These are phyloP conservation scores for Lagocephalus sceleratus DNA, from an alignment of 2,797 vertebrate genomes.

Conservation along the genomic window DNA sequence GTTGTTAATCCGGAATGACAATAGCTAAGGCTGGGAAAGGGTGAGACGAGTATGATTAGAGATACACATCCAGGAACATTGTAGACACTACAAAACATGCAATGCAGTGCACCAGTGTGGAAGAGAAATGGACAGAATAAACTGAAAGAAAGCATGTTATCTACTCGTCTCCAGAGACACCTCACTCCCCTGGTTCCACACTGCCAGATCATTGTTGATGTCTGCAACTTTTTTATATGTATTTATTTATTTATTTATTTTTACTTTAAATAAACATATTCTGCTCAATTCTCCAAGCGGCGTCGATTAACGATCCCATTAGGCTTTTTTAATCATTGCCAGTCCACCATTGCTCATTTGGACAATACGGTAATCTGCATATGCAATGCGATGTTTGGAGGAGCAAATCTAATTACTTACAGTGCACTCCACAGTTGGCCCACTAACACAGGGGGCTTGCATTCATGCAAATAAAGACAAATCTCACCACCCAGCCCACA, in stretches of 20 bases:
- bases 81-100: too few species aligned
- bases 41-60: too few species aligned
- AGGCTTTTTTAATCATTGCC: constrained; percentile 37
- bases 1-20: too few species aligned
- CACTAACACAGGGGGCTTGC: constrained; percentile 21
- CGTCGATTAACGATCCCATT: constrained; percentile 54
- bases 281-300: constrained; percentile 44
- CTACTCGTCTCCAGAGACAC: constrained; percentile 6
- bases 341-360: constrained; percentile 29
- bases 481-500: constrained; percentile 16
- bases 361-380: constrained; percentile 36
- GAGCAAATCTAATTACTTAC: constrained; percentile 32
- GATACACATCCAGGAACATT: too few species aligned
- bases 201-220: constrained; percentile 7
- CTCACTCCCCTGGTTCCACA: too few species aligned
- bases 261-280: constrained; percentile 48
- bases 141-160: constrained; percentile 7
- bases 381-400: constrained; percentile 41
- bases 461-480: constrained; percentile 40
- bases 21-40: too few species aligned
- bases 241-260: too few species aligned
- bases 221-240: constrained; percentile 11
- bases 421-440: constrained; percentile 1
- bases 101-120: neutral
- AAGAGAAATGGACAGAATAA: constrained; percentile 20